Base-by-base conservation (phyloP, 2,797 vertebrate genomes). In the Chromobotia macracanthus region DNA sequence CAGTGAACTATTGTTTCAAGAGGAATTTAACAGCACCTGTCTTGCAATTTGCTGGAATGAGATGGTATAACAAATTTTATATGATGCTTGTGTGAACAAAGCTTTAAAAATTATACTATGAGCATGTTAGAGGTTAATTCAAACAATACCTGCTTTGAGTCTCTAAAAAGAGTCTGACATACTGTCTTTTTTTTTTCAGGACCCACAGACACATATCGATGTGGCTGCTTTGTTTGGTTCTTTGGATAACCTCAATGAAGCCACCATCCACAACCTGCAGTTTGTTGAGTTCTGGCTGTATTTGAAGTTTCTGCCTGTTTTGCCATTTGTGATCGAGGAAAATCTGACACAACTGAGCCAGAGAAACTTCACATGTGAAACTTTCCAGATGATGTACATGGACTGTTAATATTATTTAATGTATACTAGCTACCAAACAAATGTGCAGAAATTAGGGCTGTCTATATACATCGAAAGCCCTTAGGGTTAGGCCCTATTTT, bases 261-360 rank as follows among this genome's bases (percentile, higher is more conserved):
- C 50, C 1, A 38, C n/a, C 25, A 8, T 79, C 6, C 50, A 48
- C 3, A 23, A 23, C 18, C 51, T 6, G 9, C 10, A 11, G 3
- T 80, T 80, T 25, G 38, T 80, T 12, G 61, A 80, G 63, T 46
- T 16, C 38, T 80, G 78, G 78, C 18, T 80, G 16, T 65, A 80
- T n/a, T 16, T 67, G 51, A 80, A 67, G 63, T 18, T 80, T 50
- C 61, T 80, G 38, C 78, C 78, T n/a, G 8, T 73, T 16, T 23
- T 80, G 18, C 18, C 78, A 15, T 65, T 58, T 12, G 9, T 58
- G 0, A 67, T 44, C 2, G 13, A 67, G 15, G 61, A 73, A 51
- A 48, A 23, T 25, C 12, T 73, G 63, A 67, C 35, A 31, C 53
- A 11, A 60, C 51, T 80, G 78, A 80, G 78, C 41, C 41, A 21